Evolutionary conservation across 2,888 invertebrate species (phyloP), one percentile per base, ranked within the genome.

Genomic region (Eristalis intricaria): DNA sequence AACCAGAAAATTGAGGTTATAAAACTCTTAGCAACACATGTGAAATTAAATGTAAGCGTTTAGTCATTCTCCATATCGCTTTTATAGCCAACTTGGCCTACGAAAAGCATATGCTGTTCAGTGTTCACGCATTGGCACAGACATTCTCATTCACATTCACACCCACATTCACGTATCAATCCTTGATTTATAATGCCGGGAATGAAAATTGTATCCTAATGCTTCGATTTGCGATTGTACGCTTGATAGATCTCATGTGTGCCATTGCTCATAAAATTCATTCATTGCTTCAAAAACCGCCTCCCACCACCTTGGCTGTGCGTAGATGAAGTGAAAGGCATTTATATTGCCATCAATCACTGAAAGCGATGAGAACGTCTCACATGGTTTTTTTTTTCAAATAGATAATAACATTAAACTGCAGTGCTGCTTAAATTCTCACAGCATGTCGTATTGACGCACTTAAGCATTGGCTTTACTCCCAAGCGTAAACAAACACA

Each of bases 211-310:
- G 29, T 56, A 63, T 63, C 69, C 50, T 69, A 69, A 69, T 69
- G 69, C 26, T 77, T 77, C 69, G 77, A 77, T 77, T 69, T 63
- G 50, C 26, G 68, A 77, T 69, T 61, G 50, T 66, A 77, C 23
- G 35, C 66, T 40, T 75, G 23, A 63, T 77, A 63, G 63, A 63
- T 69, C 61, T 23, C 19, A 19, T 76, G 19, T 32, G 61, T 61
- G 11, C 60, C 68, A 77, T 69, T 10, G 63, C 15, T 69, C 69
- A 77, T 77, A 69, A 69, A 77, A 35, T 26, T 26, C 15, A 8
- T 23, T 63, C 60, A 58, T 19, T 29, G 56, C 35, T 43, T 50
- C 23, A 35, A 32, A 35, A 64, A 43, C 13, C 26, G n/a, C 35
- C 32, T 35, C 10, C 35, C 60, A 32, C 32, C 23, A 63, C 63